Percentiles rank a stretch among this genome's conserved stretches.
Evolutionary conservation across 2,113 vertebrate species (phyloP).

Genomic region (Poeciliopsis turrubarensis): DNA sequence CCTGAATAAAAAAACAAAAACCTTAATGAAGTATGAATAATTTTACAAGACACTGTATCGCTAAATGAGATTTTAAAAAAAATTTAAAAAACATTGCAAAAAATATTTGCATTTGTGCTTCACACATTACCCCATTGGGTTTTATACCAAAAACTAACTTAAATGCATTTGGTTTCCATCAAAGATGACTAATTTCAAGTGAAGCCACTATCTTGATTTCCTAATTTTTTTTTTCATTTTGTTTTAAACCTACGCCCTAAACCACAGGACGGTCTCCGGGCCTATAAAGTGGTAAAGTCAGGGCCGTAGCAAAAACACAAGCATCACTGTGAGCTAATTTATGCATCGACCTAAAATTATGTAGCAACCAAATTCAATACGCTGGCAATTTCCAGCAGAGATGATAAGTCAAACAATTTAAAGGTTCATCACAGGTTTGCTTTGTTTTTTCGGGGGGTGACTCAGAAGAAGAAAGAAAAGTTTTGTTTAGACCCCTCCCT

Average conservation of each 20-base stretch:
- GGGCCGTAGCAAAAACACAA: conserved; percentile 39
- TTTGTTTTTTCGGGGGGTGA: conserved; percentile 43
- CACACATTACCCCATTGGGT: conserved; percentile 53
- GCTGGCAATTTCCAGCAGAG: conserved; percentile 5
- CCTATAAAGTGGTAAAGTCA: conserved; percentile 56
- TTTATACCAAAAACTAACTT: conserved; percentile 49
- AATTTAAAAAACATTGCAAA: conserved; percentile 64
- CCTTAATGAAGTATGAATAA: background rate
- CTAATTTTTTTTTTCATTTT: conserved; percentile 57
- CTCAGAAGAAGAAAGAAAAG: conserved; percentile 40
- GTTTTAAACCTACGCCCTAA: conserved; percentile 59
- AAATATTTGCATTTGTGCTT: conserved; percentile 10
- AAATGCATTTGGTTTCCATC: conserved; percentile 33
- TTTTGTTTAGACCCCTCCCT: conserved; percentile 65
- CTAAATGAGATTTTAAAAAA: conserved; percentile 67
- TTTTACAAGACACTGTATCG: conserved; percentile 29
- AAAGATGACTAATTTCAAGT: conserved; percentile 53
- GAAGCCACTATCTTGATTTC: conserved; percentile 47
- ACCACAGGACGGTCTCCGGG: conserved; percentile 53
- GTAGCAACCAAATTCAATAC: conserved; percentile 20
- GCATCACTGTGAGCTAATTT: conserved; percentile 46
- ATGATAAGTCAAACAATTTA: conserved; percentile 13
- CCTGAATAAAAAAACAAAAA: background rate
- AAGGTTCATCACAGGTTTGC: conserved; percentile 20
- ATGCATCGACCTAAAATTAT: conserved; percentile 44